These are phyloP conservation scores for Halocynthia aurantium DNA, from an alignment of 23 tunicate genomes.

Conservation along the genomic window DNA sequence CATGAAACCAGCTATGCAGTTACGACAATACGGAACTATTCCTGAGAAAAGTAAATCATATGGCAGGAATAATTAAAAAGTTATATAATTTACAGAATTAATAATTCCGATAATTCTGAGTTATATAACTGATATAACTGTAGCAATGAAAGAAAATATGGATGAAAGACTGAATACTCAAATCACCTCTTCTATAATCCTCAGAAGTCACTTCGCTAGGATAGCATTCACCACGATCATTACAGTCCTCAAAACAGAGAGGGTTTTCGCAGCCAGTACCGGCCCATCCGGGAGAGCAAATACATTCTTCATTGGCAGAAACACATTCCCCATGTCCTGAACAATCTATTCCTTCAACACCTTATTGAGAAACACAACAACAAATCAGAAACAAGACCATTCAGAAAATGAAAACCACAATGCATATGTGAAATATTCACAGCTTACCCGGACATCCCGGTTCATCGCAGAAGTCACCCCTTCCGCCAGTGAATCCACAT, in stretches of 20 bases:
- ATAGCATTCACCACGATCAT: constrained; percentile 19
- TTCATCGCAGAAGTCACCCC: constrained; percentile 24
- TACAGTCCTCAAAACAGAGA: constrained; percentile 19
- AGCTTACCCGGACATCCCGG: constrained; percentile 28
- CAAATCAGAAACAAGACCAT: too few species aligned
- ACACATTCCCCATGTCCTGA: constrained; percentile 33
- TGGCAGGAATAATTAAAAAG: too few species aligned
- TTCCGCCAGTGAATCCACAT: constrained; percentile 26
- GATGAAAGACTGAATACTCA: too few species aligned
- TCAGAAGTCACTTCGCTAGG: constrained; percentile 10
- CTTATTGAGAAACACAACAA: not conserved
- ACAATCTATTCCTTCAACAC: constrained; percentile 19
- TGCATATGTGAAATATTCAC: too few species aligned
- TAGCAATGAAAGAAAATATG: too few species aligned
- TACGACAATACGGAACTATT: constrained; percentile 19
- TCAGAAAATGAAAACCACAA: too few species aligned
- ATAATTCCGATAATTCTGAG: too few species aligned
- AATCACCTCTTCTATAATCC: constrained; percentile 13
- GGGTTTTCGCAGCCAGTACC: constrained; percentile 18
- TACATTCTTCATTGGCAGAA: constrained; percentile 17
- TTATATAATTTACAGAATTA: too few species aligned
- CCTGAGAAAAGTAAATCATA: not conserved
- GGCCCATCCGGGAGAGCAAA: constrained; percentile 24
- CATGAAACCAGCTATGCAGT: constrained; percentile 29
- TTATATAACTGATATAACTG: too few species aligned